Base-by-base conservation (phyloP, 1,140 invertebrate species). In the Ectropis grisescens region DNA sequence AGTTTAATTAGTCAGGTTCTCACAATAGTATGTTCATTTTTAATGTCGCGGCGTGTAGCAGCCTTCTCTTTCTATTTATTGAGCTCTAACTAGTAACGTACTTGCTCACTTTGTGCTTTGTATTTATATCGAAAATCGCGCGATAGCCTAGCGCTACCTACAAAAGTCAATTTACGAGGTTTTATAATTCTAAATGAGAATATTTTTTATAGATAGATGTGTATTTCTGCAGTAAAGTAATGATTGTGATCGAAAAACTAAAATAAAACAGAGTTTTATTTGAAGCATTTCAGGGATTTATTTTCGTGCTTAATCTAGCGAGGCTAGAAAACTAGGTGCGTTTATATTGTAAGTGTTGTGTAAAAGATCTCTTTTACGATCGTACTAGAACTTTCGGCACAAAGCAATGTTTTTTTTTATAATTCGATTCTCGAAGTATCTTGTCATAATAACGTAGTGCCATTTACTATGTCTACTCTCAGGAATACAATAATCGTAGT, bases 261-360 rank as follows among this genome's bases (percentile, higher is more conserved):
- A 61, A 76, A 78, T 78, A 81, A 81, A 80, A 80, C 75, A 68
- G 69, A 81, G 72, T 81, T 81, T 81, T 81, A 81, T 81, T 81
- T 81, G 58, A 66, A 62, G 61, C 68, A 64, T 76, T 76, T 74
- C 62, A 72, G 66, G 66, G 60, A 67, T 60, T 52, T 58, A 61
- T 59, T 52, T 67, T 75, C 67, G 71, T 80, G 75, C 66, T 71
- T 71, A 34, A 49, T 67, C 75, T 74, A 74, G 70, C 69, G 60
- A 64, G 68, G 72, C 70, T 76, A 72, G 76, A 68, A 32, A 59
- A 57, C 37, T 37, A 14, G 45, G 45, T 64, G 58, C 58, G 54
- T 56, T 58, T 59, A 33, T 62, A 60, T 46, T 54, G 48, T 59
- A 58, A 53, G 40, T 47, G 42, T 42, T 35, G 51, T n/a, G n/a